Percentiles rank a stretch among this genome's conserved stretches.
Conservation (phyloP, 92 coral and sea anemone genomes). For the Anthopleura xanthogrammica region DNA sequence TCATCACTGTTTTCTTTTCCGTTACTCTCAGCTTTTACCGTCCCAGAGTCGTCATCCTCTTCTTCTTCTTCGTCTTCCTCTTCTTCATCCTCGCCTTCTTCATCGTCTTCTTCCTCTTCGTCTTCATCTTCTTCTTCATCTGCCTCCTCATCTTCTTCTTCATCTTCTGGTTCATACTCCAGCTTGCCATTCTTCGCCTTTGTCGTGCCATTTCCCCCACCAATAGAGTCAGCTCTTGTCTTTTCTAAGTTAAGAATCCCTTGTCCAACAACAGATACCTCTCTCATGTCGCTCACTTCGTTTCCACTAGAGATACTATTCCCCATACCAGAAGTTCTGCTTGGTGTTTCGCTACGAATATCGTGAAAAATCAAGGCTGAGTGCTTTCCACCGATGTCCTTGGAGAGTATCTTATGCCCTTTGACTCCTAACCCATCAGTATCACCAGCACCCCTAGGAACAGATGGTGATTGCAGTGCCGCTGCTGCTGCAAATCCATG, state of each 20-base stretch:
- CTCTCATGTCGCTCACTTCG: slow-evolving; percentile 25
- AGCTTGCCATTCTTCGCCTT: slow-evolving; percentile 49
- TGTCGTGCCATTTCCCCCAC: slow-evolving; percentile 26
- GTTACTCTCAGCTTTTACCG: slow-evolving; percentile 16
- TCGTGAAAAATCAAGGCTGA: slow-evolving; percentile 20
- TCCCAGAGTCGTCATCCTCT: slow-evolving; percentile 25
- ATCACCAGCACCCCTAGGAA: slow-evolving; percentile 34
- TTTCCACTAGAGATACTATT: slow-evolving; percentile 39
- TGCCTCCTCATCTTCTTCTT: slow-evolving; percentile 65
- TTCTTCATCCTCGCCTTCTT: slow-evolving; percentile 67
- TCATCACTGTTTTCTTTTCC: slow-evolving; percentile 32
- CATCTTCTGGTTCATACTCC: slow-evolving; percentile 67
- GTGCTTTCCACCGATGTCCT: slow-evolving; percentile 44
- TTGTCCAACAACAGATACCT: slow-evolving; percentile 76
- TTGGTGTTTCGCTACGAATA: neutral
- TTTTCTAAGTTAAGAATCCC: slow-evolving; percentile 45
- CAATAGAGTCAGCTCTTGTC: slow-evolving; percentile 52
- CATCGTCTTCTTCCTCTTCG: slow-evolving; percentile 30
- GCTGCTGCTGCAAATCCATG: slow-evolving; percentile 23
- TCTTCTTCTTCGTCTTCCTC: slow-evolving; percentile 33
- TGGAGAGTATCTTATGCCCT: slow-evolving; percentile 57
- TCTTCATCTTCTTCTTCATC: slow-evolving; percentile 54
- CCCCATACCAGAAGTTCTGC: slow-evolving; percentile 50
- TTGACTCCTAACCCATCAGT: slow-evolving; percentile 58
- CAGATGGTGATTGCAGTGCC: slow-evolving; percentile 13